Evolutionary conservation across 1,140 invertebrate genomes (phyloP).

Genomic region (Drosophila erecta): DNA sequence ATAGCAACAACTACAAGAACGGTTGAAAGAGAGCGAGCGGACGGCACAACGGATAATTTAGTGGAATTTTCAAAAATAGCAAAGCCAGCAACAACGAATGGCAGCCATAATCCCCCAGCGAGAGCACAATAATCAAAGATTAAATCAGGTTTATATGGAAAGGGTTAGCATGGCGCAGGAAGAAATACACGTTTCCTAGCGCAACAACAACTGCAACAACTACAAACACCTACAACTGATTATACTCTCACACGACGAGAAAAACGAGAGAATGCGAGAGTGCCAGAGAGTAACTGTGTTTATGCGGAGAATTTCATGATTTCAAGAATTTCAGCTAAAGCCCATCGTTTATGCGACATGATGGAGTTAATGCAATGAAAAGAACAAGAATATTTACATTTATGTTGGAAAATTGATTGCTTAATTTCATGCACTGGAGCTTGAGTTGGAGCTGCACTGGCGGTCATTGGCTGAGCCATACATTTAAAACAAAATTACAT

Average conservation of each 20-base stretch:
- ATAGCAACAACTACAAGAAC: constrained; percentile 16
- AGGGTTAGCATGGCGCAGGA: constrained; percentile 81
- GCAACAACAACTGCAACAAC: constrained; percentile 50
- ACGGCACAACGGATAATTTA: constrained; percentile 73
- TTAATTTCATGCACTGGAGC: too few species aligned
- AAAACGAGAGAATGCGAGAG: constrained; percentile 23
- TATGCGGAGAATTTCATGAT: constrained; percentile 8
- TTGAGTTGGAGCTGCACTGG: too few species aligned
- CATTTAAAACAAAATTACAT: background rate
- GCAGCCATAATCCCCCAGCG: constrained; percentile 48
- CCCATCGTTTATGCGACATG: background rate
- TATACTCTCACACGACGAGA: constrained; percentile 32
- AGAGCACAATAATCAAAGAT: constrained; percentile 80
- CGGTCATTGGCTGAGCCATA: background rate
- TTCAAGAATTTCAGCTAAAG: too few species aligned
- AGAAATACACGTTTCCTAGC: constrained; percentile 83
- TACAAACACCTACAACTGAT: constrained; percentile 66
- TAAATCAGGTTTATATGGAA: constrained; percentile 82
- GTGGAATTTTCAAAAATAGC: constrained; percentile 82
- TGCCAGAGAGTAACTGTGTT: constrained; percentile 21
- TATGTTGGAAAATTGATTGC: too few species aligned
- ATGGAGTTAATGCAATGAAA: background rate
- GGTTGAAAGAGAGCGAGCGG: constrained; percentile 17
- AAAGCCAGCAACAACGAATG: constrained; percentile 55
- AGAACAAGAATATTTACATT: background rate